These are phyloP conservation scores for Chymomyza costata DNA, from an alignment of 1,140 invertebrate species.

Conservation along the genomic window DNA sequence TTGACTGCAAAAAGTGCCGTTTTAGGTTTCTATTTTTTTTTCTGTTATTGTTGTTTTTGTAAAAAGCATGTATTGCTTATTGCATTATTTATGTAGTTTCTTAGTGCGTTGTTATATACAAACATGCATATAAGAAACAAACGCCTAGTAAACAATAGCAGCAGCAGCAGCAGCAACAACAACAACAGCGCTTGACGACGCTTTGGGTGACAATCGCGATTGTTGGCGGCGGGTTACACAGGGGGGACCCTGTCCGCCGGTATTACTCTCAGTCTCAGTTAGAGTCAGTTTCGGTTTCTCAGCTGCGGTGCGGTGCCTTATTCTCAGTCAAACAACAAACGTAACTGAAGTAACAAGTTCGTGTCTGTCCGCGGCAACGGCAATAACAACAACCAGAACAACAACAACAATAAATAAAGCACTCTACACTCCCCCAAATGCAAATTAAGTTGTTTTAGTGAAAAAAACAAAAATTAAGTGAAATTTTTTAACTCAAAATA, in stretches of 20 bases:
- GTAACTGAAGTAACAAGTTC: constrained; percentile 64
- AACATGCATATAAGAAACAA: constrained; percentile 47
- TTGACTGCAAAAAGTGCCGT: constrained; percentile 63
- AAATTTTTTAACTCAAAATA: constrained; percentile 6
- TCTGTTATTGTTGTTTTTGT: constrained; percentile 37
- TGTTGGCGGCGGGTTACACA: constrained; percentile 50
- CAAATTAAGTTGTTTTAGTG: too few species aligned
- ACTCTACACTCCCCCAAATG: background rate
- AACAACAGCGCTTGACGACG: constrained; percentile 14
- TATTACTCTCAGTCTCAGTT: constrained; percentile 29
- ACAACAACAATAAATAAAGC: constrained; percentile 4
- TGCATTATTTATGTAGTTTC: constrained; percentile 55
- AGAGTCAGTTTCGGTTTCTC: constrained; percentile 6
- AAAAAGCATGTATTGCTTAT: constrained; percentile 37
- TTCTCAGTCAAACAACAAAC: constrained; percentile 71
- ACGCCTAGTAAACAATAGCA: constrained; percentile 20
- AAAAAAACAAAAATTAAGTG: constrained; percentile 20
- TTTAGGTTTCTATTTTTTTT: constrained; percentile 47
- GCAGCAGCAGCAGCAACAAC: constrained; percentile 14
- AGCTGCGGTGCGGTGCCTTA: constrained; percentile 43
- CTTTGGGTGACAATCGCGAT: constrained; percentile 50
- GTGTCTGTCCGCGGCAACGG: constrained; percentile 26
- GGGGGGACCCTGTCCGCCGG: too few species aligned
- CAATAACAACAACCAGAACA: constrained; percentile 8
- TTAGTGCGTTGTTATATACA: constrained; percentile 29